Base-by-base conservation (phyloP, 2,888 invertebrate genomes). In the Pachliopta kotzebuea region DNA sequence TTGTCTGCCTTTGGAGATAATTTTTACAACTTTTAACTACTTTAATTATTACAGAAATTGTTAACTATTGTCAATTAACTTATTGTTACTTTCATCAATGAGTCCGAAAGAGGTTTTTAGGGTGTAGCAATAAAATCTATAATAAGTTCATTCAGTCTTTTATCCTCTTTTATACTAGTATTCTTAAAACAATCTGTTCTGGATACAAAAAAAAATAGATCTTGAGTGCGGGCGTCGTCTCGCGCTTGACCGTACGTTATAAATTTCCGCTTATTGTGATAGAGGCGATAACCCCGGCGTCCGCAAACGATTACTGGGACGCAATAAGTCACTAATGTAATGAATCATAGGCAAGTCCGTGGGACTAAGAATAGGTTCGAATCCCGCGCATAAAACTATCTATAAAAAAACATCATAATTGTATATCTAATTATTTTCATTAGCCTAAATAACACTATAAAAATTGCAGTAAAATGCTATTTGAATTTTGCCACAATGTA, bases 211-310 rank as follows among this genome's bases (percentile, higher is more conserved):
- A 49, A 24, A 59, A 59, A 63, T 21, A 37, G 37, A 56, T 56
- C 8, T 37, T 20, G 31, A 23, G 49, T 18, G 56, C 53, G 60
- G 24, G 31, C 60, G 59, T 50, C 62, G 56, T 62, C 60, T 56
- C 45, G 26, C 56, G 56, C 66, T 58, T 58, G 60, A 29, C 56
- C 59, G 62, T 54, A 54, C 55, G 64, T 70, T 73, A 77, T 76
- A 77, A 75, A 76, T 84, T 82, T 82, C 80, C 83, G 76, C 75
- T 77, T 74, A 76, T 75, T 76, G 75, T 76, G 81, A 81, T 83
- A 82, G 77, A 76, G 72, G 72, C 78, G 88, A 88, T 90, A 90
- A 88, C 88, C 85, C 70, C 73, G 70, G 56, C 82, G 78, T 84
- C 84, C 84, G 81, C 68, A 68, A 60, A 65, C 72, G 75, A 73